Percentiles rank a stretch among this genome's conserved stretches.
Evolutionary conservation across 92 coral and sea anemone species (phyloP).

Genomic region (Galaxea fascicularis): DNA sequence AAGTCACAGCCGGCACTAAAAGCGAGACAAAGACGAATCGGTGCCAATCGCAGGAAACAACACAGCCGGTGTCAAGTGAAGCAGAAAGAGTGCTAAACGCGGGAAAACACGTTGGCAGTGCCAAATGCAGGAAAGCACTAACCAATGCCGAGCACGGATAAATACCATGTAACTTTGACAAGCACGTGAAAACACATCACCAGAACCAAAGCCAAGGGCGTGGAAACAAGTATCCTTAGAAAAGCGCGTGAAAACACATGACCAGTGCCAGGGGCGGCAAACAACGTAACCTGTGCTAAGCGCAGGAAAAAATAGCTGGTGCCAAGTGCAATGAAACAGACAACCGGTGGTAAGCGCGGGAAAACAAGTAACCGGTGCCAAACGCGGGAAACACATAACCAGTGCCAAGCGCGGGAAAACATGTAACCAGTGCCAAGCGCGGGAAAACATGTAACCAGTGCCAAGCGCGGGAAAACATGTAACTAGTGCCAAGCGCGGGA

Average conservation of each 20-base stretch:
- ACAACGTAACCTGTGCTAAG: not conserved
- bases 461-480: not conserved
- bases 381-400: not conserved
- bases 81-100: not conserved
- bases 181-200: not conserved
- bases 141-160: not conserved
- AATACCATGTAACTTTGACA: not conserved
- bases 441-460: not conserved
- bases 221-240: not conserved
- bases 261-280: conserved; percentile 8
- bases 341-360: not conserved
- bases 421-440: not conserved
- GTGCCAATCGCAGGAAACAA: too few relatives aligned
- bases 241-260: not conserved
- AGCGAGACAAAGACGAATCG: not conserved
- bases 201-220: not conserved
- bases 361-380: not conserved
- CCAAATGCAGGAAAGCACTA: not conserved
- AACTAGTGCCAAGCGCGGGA: conserved; percentile 6
- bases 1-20: too few relatives aligned
- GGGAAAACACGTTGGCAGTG: not conserved
- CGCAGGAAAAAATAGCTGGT: not conserved
- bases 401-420: not conserved
- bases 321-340: not conserved
- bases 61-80: not conserved